Evolutionary conservation across 2,797 vertebrate species (phyloP).

Genomic region (Gadopsis marmoratus): DNA sequence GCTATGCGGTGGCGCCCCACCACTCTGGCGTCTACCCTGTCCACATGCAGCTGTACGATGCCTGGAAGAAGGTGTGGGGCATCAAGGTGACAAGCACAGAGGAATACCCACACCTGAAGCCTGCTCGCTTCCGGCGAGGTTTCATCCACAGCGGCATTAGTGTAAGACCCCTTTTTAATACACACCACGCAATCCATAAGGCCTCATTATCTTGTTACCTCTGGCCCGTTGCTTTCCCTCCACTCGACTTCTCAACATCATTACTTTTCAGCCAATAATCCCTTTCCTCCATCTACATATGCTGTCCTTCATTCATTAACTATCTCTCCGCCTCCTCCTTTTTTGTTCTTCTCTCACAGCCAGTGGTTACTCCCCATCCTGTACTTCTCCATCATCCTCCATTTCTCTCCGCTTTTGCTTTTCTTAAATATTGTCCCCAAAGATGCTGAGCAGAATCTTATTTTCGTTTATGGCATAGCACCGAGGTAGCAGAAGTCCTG

Average conservation of each 20-base stretch:
- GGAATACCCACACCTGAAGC: conserved; percentile 98
- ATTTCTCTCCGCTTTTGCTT: conserved; percentile 6
- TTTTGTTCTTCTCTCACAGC: conserved; percentile 36
- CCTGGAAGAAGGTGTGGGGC: conserved; percentile 98
- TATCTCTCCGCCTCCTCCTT: conserved; percentile 29
- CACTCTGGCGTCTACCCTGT: conserved; percentile 98
- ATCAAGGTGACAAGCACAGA: conserved; percentile 98
- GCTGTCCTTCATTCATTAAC: conserved; percentile 41
- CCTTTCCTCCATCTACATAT: conserved; percentile 36
- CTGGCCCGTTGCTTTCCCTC: conserved; percentile 42
- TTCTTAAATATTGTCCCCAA: conserved; percentile 2
- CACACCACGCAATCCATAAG: background rate
- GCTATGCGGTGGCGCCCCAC: conserved; percentile 97
- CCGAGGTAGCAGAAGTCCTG: conserved; percentile 30
- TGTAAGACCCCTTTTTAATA: conserved; percentile 80
- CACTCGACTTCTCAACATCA: conserved; percentile 28
- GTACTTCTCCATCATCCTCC: conserved; percentile 6
- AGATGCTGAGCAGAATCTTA: conserved; percentile 29
- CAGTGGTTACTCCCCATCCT: conserved; percentile 6
- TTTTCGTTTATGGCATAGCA: conserved; percentile 44
- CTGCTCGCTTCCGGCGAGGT: conserved; percentile 95
- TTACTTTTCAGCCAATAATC: conserved; percentile 45
- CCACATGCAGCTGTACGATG: conserved; percentile 96
- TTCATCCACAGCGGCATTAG: conserved; percentile 97
- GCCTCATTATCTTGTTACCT: conserved; percentile 60